These are phyloP conservation scores for Scaeva pyrastri DNA, from an alignment of 2,888 invertebrate species.

Conservation along the genomic window DNA sequence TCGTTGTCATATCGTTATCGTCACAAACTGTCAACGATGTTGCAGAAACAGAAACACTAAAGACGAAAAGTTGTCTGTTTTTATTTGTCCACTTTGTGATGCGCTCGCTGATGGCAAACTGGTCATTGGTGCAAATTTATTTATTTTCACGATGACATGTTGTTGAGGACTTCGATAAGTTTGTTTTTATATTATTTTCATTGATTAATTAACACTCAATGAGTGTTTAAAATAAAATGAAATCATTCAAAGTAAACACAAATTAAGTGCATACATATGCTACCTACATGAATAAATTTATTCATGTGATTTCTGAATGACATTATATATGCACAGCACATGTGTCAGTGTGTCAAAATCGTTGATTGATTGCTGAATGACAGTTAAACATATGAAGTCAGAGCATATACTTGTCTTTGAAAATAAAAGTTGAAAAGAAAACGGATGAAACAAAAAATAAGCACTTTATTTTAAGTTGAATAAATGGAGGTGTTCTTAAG, in stretches of 20 bases:
- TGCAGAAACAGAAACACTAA: not conserved
- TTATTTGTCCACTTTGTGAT: conserved; percentile 13
- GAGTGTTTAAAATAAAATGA: conserved; percentile 45
- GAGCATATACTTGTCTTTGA: not conserved
- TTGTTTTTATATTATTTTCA: conserved; percentile 30
- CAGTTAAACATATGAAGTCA: conserved; percentile 15
- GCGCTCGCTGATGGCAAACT: not conserved
- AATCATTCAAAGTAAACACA: conserved; percentile 18
- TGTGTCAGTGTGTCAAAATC: not conserved
- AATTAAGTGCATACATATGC: too few species aligned
- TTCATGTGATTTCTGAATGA: conserved; percentile 55
- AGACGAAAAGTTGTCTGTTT: not conserved
- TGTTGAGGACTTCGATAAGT: conserved; percentile 9
- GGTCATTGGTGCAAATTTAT: conserved; percentile 9
- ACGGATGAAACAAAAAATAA: not conserved
- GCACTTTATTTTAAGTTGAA: too few species aligned
- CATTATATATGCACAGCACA: not conserved
- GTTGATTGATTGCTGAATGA: conserved; percentile 16
- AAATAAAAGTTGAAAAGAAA: not conserved
- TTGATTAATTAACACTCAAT: conserved; percentile 64
- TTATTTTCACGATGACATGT: conserved; percentile 24
- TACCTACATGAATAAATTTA: conserved; percentile 34
- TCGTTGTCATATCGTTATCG: not conserved
- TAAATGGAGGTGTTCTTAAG: too few species aligned
- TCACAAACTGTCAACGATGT: not conserved